Evolutionary conservation across 2,888 invertebrate species (phyloP).

Genomic region (Ditula angustiorana): DNA sequence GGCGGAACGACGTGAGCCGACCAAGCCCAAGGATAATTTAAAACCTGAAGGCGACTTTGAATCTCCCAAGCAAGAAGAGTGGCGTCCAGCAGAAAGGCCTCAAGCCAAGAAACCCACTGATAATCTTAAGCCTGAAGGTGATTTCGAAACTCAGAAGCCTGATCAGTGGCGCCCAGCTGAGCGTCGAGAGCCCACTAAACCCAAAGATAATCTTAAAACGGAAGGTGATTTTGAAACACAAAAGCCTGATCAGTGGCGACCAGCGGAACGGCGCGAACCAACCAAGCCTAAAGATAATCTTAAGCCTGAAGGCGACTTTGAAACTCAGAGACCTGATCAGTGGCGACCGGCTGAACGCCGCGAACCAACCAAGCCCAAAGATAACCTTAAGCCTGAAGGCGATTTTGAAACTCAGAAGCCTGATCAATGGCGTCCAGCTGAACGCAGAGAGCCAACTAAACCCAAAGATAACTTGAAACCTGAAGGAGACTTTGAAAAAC

Average conservation of each 20-base stretch:
- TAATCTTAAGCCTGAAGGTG: conserved; percentile 82
- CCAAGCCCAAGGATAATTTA: conserved; percentile 81
- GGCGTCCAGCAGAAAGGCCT: conserved; percentile 68
- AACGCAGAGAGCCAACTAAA: too few relatives aligned
- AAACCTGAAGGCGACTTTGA: conserved; percentile 80
- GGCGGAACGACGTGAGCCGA: conserved; percentile 64
- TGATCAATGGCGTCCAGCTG: conserved; percentile 59
- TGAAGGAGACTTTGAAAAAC: conserved; percentile 81
- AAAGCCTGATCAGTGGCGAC: conserved; percentile 53
- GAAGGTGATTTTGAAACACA: conserved; percentile 76
- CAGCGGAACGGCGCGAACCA: conserved; percentile 64
- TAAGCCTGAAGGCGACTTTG: conserved; percentile 83
- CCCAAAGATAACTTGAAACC: conserved; percentile 76
- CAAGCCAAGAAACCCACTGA: conserved; percentile 68
- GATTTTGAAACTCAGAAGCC: conserved; percentile 77
- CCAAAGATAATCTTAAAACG: conserved; percentile 66
- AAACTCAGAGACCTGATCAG: conserved; percentile 54
- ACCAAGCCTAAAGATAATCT: conserved; percentile 58
- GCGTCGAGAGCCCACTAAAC: conserved; percentile 56
- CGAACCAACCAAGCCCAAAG: conserved; percentile 36
- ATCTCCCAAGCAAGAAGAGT: conserved; percentile 70
- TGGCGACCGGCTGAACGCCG: conserved; percentile 47
- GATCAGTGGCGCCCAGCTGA: conserved; percentile 68
- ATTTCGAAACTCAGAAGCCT: conserved; percentile 67
- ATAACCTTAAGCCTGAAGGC: conserved; percentile 55